Conservation (phyloP, 2,888 invertebrate genomes). For the Tipula helvola region DNA sequence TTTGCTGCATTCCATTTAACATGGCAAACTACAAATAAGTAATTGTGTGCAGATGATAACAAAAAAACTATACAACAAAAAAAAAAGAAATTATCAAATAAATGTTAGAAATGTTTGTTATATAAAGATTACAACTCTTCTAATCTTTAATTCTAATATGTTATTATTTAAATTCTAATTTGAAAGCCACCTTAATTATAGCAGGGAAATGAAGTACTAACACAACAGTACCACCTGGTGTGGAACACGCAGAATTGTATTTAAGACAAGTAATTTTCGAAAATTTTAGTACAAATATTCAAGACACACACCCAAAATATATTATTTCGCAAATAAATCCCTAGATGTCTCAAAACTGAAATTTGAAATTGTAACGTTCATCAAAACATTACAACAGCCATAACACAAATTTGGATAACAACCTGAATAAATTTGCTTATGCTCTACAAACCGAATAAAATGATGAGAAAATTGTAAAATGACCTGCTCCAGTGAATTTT, state of each 20-base stretch:
- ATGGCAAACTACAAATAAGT: no score
- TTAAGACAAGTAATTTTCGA: background rate
- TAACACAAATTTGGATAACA: background rate
- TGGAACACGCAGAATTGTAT: background rate
- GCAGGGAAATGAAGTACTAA: background rate
- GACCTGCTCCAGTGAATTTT: background rate
- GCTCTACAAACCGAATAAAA: background rate
- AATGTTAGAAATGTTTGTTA: no score
- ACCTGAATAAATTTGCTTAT: background rate
- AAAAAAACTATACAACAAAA: no score
- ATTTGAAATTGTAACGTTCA: background rate
- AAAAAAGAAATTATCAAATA: no score
- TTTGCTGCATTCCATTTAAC: no score
- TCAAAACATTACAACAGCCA: background rate
- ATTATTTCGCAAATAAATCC: background rate
- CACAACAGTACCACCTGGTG: background rate
- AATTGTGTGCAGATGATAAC: no score
- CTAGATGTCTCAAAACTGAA: background rate
- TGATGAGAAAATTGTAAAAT: background rate
- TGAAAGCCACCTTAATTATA: background rate
- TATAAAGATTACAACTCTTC: no score
- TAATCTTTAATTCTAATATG: no score
- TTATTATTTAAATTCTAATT: background rate
- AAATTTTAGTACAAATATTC: no score
- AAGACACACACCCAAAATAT: no score